Conservation (phyloP, 2,113 vertebrate species). For the Xiphophorus maculatus region DNA sequence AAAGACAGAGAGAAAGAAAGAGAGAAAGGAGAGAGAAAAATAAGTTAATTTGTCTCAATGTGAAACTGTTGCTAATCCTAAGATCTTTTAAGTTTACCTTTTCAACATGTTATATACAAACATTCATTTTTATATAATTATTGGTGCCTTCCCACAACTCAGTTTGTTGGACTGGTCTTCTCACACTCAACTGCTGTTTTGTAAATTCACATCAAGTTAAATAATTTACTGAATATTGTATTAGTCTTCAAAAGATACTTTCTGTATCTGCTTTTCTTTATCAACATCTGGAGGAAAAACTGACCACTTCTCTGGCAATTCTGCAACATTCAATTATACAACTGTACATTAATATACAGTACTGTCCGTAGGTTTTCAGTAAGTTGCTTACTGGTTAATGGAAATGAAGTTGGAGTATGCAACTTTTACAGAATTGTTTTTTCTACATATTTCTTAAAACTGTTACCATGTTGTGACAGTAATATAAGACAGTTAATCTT, state of each 20-base stretch:
- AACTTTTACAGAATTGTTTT: too few relatives aligned
- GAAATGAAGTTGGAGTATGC: too few relatives aligned
- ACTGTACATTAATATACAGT: slow-evolving; percentile 3
- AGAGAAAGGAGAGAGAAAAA: not conserved
- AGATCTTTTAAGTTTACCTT: slow-evolving; percentile 7
- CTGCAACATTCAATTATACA: too few relatives aligned
- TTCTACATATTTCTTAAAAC: too few relatives aligned
- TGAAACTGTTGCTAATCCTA: not conserved
- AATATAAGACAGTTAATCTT: too few relatives aligned
- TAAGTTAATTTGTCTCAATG: not conserved
- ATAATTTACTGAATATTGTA: not conserved
- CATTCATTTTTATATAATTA: not conserved
- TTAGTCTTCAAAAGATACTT: not conserved
- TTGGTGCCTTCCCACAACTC: not conserved
- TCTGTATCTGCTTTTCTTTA: not conserved
- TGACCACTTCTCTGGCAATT: too few relatives aligned
- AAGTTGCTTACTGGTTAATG: too few relatives aligned
- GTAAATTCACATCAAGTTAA: slow-evolving; percentile 3
- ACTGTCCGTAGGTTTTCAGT: not conserved
- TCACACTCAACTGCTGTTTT: not conserved
- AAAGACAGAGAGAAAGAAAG: slow-evolving; percentile 14
- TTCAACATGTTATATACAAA: not conserved
- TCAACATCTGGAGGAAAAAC: slow-evolving; percentile 14
- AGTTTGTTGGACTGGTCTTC: not conserved
- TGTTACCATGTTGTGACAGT: too few relatives aligned